Percentiles rank a stretch among this genome's conserved stretches.
These are phyloP conservation scores for Plusia festucae DNA, from an alignment of 2,888 invertebrate species.

Conservation along the genomic window DNA sequence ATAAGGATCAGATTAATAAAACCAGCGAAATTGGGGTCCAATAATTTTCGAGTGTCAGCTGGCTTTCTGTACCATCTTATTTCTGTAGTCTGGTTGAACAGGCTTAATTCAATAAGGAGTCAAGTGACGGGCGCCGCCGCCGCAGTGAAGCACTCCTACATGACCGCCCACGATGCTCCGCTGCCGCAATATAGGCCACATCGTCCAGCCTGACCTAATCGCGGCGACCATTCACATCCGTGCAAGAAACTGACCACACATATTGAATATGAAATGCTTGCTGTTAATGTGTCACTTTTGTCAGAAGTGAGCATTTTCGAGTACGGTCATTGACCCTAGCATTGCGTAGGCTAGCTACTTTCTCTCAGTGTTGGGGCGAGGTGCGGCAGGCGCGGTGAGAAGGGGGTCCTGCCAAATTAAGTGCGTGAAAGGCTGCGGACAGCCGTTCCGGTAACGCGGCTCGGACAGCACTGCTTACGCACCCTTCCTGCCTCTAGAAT, in stretches of 20 bases:
- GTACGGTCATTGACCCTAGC: constrained; percentile 87
- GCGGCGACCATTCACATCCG: constrained; percentile 77
- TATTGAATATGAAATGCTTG: constrained; percentile 86
- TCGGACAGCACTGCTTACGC: constrained; percentile 59
- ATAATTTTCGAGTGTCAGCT: not conserved
- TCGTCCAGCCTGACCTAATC: constrained; percentile 76
- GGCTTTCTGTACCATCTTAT: not conserved
- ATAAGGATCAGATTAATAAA: not conserved
- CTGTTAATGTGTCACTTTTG: constrained; percentile 88
- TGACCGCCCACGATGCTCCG: constrained; percentile 59
- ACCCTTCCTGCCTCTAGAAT: constrained; percentile 63
- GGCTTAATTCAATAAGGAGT: constrained; percentile 23
- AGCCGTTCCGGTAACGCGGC: constrained; percentile 74
- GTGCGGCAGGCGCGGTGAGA: constrained; percentile 74
- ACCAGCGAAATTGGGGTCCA: not conserved
- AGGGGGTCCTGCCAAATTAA: constrained; percentile 88
- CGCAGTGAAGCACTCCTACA: constrained; percentile 56
- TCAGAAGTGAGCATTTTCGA: constrained; percentile 87
- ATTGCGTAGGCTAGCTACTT: constrained; percentile 89
- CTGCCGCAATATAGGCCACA: constrained; percentile 67
- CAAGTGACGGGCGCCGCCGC: constrained; percentile 16
- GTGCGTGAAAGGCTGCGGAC: constrained; percentile 87
- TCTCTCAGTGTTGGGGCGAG: constrained; percentile 82
- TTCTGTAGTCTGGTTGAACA: not conserved
- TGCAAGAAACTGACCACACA: constrained; percentile 86